Percentiles rank a stretch among this genome's conserved stretches.
These are phyloP conservation scores for Argynnis bischoffii DNA, from an alignment of 2,888 invertebrate species.

Conservation along the genomic window DNA sequence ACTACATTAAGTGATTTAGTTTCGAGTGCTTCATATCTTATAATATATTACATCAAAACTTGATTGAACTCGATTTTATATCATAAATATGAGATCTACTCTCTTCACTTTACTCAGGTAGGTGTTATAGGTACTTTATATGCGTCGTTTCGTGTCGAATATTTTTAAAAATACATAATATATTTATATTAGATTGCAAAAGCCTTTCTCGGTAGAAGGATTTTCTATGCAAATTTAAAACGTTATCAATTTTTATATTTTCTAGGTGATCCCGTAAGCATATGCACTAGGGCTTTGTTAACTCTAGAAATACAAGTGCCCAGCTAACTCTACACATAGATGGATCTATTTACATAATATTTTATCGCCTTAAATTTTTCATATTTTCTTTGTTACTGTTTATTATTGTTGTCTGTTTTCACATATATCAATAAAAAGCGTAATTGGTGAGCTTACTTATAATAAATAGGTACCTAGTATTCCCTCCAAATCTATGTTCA, in stretches of 20 bases:
- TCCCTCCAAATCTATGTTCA: too few relatives aligned
- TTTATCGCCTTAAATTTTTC: too few relatives aligned
- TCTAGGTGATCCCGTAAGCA: background rate
- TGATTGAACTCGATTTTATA: conserved; percentile 3
- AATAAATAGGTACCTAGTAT: too few relatives aligned
- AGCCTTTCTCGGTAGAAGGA: background rate
- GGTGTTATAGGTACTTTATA: background rate
- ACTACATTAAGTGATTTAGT: conserved; percentile 21
- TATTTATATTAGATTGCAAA: conserved; percentile 3
- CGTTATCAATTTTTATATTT: conserved; percentile 3
- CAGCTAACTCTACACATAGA: too few relatives aligned
- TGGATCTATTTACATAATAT: too few relatives aligned
- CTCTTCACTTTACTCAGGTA: background rate
- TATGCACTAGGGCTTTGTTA: background rate
- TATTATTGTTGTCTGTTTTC: too few relatives aligned
- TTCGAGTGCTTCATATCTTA: background rate
- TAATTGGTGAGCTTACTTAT: too few relatives aligned
- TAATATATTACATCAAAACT: conserved; percentile 10
- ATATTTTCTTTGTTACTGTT: too few relatives aligned
- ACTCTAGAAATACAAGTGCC: too few relatives aligned
- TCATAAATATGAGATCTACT: conserved; percentile 8
- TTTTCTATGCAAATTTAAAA: conserved; percentile 3
- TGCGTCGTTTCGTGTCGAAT: background rate
- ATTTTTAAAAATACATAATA: background rate
- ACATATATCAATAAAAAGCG: too few relatives aligned